phyloP scores from a whole-genome alignment of 2,797 vertebrate genomes.

The Gymnoscopelus microlampas region DNA sequence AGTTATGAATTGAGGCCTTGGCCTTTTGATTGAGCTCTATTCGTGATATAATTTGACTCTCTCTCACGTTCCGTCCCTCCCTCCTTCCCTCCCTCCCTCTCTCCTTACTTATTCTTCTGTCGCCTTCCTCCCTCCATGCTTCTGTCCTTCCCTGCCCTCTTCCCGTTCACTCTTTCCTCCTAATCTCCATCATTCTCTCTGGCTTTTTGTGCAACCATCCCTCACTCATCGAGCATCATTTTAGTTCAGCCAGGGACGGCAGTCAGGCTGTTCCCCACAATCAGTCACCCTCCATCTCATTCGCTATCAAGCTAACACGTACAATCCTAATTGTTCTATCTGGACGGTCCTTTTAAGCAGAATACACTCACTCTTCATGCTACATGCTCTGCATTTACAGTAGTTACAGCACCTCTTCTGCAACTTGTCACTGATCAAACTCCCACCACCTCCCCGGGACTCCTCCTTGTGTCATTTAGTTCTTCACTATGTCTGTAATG shows the following conservation, averaged over 20 bases:
- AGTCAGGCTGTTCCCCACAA: too few relatives aligned
- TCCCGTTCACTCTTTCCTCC: background rate
- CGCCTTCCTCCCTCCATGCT: background rate
- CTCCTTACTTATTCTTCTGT: background rate
- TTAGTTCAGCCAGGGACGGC: too few relatives aligned
- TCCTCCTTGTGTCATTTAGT: background rate
- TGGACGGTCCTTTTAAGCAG: too few relatives aligned
- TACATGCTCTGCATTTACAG: too few relatives aligned
- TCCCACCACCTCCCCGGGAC: background rate
- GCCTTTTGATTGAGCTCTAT: too few relatives aligned
- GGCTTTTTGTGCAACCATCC: background rate
- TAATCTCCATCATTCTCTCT: background rate
- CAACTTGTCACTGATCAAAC: too few relatives aligned
- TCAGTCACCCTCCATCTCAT: background rate
- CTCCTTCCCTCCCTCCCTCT: background rate
- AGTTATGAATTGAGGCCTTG: too few relatives aligned
- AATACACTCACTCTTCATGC: background rate
- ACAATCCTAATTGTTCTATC: too few relatives aligned
- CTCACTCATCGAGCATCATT: background rate
- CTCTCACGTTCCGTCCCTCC: conserved; percentile 37
- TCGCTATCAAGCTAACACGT: background rate
- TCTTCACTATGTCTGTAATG: too few relatives aligned
- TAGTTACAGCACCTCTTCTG: background rate
- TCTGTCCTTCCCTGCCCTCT: background rate
- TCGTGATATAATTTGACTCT: too few relatives aligned